A percentile compares a stretch with the other conserved stretches of the same genome.
phyloP scores from a whole-genome alignment of 2,113 vertebrate genomes.

The Empidonax traillii region DNA sequence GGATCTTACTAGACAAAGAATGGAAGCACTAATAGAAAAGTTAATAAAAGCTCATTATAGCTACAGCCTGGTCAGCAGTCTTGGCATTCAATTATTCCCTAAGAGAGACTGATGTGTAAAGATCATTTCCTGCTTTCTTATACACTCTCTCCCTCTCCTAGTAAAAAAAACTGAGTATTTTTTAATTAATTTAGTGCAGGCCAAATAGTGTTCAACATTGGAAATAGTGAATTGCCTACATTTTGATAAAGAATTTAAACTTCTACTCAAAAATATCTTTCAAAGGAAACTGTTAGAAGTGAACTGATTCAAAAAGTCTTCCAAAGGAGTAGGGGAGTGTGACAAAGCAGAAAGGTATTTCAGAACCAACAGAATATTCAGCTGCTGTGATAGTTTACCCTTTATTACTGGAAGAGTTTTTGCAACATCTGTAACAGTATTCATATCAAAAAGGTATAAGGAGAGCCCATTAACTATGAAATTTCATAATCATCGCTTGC shows the following conservation, averaged over 20 bases:
- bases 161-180: constrained; percentile 44
- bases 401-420: background rate
- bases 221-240: background rate
- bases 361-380: background rate
- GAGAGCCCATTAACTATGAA: background rate
- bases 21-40: background rate
- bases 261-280: background rate
- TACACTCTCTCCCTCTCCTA: background rate
- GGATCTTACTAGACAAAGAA: background rate
- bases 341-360: background rate
- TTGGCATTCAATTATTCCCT: background rate
- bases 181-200: constrained; percentile 1
- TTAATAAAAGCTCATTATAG: constrained; percentile 44
- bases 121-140: constrained; percentile 46
- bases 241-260: background rate
- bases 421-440: background rate
- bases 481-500: background rate
- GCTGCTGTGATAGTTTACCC: background rate
- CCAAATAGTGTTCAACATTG: background rate
- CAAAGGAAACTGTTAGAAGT: background rate
- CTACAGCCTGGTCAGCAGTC: constrained; percentile 14
- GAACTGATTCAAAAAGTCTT: background rate
- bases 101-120: constrained; percentile 40
- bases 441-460: background rate
- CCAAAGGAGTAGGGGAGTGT: background rate